phyloP scores from a whole-genome alignment of 1,140 invertebrate species.

The Drosophila bocki region DNA sequence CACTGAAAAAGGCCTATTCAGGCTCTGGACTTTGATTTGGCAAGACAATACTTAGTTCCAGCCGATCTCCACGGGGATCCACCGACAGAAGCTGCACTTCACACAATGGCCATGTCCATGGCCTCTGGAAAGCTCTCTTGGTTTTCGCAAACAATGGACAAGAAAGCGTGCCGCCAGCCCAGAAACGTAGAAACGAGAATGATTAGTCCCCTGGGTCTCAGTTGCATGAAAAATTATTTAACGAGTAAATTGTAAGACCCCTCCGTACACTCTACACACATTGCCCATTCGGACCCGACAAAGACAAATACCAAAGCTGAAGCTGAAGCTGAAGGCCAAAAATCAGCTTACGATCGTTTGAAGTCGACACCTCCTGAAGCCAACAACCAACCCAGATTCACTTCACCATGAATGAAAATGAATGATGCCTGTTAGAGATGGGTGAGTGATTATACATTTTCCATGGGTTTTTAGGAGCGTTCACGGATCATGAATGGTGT shows the following conservation, averaged over 20 bases:
- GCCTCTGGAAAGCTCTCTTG: conserved; percentile 36
- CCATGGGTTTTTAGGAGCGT: conserved; percentile 10
- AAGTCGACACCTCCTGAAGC: conserved; percentile 53
- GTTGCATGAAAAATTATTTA: conserved; percentile 76
- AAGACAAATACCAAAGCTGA: conserved; percentile 52
- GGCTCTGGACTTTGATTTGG: conserved; percentile 12
- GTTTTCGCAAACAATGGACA: conserved; percentile 54
- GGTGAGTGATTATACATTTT: conserved; percentile 48
- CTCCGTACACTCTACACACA: conserved; percentile 1
- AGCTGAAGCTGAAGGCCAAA: conserved; percentile 66
- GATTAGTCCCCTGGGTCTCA: conserved; percentile 38
- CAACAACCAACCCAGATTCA: conserved; percentile 33
- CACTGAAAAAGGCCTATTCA: conserved; percentile 12
- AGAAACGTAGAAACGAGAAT: conserved; percentile 51
- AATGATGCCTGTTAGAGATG: conserved; percentile 50
- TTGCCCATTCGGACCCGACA: conserved; percentile 33
- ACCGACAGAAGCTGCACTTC: conserved; percentile 38
- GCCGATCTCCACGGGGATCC: conserved; percentile 19
- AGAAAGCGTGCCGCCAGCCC: conserved; percentile 48
- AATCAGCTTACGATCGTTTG: conserved; percentile 77
- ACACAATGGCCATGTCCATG: conserved; percentile 26
- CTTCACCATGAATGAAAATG: conserved; percentile 58
- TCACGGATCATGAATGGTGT: conserved; percentile 23
- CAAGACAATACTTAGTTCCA: conserved; percentile 43
- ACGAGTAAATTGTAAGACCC: conserved; percentile 56